Percentiles rank a stretch among this genome's conserved stretches.
These are phyloP conservation scores for Leuciscus waleckii DNA, from an alignment of 2,797 vertebrate genomes.

Conservation along the genomic window DNA sequence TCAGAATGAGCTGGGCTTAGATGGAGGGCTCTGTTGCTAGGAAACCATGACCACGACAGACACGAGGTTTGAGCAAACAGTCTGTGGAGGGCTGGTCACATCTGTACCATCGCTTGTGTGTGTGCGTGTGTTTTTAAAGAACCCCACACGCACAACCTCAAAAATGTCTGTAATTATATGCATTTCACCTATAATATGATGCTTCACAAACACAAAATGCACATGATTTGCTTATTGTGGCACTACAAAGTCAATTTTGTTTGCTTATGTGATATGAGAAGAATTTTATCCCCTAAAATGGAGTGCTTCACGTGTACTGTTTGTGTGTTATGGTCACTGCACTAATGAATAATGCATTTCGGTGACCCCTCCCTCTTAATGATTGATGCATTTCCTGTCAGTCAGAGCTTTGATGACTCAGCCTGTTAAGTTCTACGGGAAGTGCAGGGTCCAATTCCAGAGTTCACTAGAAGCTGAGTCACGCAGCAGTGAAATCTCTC, in stretches of 20 bases:
- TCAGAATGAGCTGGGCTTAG: slow-evolving; percentile 44
- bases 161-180: slow-evolving; percentile 15
- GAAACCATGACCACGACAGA: slow-evolving; percentile 54
- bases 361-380: slow-evolving; percentile 9
- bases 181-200: not conserved
- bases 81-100: slow-evolving; percentile 36
- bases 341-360: slow-evolving; percentile 27
- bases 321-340: not conserved
- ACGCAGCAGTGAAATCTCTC: slow-evolving; percentile 42
- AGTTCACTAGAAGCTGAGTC: slow-evolving; percentile 54
- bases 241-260: not conserved
- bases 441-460: slow-evolving; percentile 45
- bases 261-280: not conserved
- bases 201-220: not conserved
- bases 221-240: not conserved
- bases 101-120: slow-evolving; percentile 7
- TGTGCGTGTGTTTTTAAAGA: not conserved
- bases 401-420: slow-evolving; percentile 43
- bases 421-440: slow-evolving; percentile 31
- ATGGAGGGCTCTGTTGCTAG: slow-evolving; percentile 59
- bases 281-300: not conserved
- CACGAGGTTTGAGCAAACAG: slow-evolving; percentile 50
- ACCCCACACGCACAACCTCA: not conserved
- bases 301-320: not conserved
- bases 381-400: slow-evolving; percentile 45